These are phyloP conservation scores for Brenthis daphne DNA, from an alignment of 2,888 invertebrate genomes.

Conservation along the genomic window DNA sequence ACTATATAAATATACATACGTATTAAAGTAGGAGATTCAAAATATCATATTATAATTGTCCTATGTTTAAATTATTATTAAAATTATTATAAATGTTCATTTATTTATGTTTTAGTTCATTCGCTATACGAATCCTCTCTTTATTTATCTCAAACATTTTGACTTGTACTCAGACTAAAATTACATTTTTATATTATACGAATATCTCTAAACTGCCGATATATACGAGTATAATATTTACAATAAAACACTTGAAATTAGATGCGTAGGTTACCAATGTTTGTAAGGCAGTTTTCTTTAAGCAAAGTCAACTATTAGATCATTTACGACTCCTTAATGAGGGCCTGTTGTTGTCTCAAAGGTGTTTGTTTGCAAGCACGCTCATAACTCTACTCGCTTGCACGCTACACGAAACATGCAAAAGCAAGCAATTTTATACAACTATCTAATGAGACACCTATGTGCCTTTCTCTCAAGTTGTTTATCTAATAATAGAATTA, in stretches of 20 bases:
- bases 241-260: conserved; percentile 27
- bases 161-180: no score
- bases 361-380: conserved; percentile 66
- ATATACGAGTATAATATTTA: background rate
- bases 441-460: conserved; percentile 22
- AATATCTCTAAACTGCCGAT: background rate
- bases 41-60: no score
- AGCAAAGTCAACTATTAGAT: conserved; percentile 56
- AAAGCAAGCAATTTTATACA: conserved; percentile 51
- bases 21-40: no score
- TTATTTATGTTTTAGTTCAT: no score
- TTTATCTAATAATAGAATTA: conserved; percentile 33
- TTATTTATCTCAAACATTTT: no score
- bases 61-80: no score
- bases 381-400: conserved; percentile 58
- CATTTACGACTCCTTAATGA: conserved; percentile 70
- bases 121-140: no score
- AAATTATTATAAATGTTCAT: no score
- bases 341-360: conserved; percentile 61
- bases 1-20: no score
- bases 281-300: conserved; percentile 44
- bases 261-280: conserved; percentile 38
- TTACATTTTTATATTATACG: background rate
- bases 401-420: conserved; percentile 47
- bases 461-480: conserved; percentile 23